Percentiles rank a stretch among this genome's conserved stretches.
Conservation (phyloP, 2,888 invertebrate species). For the Chydorus sphaericus region DNA sequence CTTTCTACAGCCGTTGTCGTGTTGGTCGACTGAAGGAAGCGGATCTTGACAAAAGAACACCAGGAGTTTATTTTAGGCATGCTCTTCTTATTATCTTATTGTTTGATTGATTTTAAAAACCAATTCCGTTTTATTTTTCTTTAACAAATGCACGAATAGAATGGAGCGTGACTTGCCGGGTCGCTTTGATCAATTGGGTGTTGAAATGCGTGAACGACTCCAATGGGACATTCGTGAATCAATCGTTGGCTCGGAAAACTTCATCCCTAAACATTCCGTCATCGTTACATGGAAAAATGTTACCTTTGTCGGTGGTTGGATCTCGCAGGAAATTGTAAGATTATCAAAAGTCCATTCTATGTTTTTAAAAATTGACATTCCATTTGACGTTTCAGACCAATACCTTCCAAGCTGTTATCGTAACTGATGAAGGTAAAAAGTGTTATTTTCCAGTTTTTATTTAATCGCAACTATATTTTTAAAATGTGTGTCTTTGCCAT, state of each 20-base stretch:
- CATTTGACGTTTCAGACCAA: constrained; percentile 49
- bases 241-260: constrained; percentile 78
- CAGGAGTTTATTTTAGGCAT: constrained; percentile 62
- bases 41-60: constrained; percentile 56
- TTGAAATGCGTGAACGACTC: constrained; percentile 67
- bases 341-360: neutral
- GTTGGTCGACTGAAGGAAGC: constrained; percentile 41
- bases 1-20: constrained; percentile 78
- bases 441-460: no score
- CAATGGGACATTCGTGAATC: constrained; percentile 81
- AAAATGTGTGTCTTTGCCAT: no score
- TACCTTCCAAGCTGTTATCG: constrained; percentile 86
- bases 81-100: constrained; percentile 13
- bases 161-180: constrained; percentile 52
- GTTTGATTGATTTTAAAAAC: neutral
- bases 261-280: constrained; percentile 76
- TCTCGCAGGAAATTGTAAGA: constrained; percentile 24
- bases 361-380: neutral
- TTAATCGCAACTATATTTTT: no score
- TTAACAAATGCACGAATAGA: constrained; percentile 19
- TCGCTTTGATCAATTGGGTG: constrained; percentile 66
- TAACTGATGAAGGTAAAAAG: constrained; percentile 86
- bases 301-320: constrained; percentile 66
- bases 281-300: constrained; percentile 94
- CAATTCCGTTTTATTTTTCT: no score